These are phyloP conservation scores for Chironomus tepperi DNA, from an alignment of 1,140 invertebrate species.

Conservation along the genomic window DNA sequence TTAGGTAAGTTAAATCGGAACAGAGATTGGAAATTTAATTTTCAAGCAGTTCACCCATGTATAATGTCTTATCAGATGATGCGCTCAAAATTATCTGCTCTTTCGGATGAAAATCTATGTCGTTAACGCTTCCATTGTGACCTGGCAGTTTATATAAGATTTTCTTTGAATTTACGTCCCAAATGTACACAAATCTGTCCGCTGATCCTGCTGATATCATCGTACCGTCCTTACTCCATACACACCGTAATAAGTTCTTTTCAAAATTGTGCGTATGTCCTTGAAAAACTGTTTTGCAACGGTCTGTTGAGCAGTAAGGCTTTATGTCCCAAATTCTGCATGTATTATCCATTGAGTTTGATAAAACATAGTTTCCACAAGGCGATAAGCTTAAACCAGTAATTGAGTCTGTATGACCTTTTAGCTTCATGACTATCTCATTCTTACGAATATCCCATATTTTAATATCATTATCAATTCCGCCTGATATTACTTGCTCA, in stretches of 20 bases:
- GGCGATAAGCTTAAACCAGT: conserved; percentile 87
- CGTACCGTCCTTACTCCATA: conserved; percentile 83
- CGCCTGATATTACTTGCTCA: conserved; percentile 82
- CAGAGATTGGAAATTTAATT: background rate
- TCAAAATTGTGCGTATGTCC: conserved; percentile 99
- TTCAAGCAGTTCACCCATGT: conserved; percentile 83
- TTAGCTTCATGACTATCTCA: conserved; percentile 73
- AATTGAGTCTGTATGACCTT: conserved; percentile 86
- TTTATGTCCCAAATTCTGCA: conserved; percentile 72
- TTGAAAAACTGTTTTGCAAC: conserved; percentile 85
- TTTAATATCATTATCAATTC: conserved; percentile 97
- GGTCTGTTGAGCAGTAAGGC: conserved; percentile 75
- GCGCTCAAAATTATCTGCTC: conserved; percentile 92
- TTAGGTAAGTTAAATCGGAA: background rate
- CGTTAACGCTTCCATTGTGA: conserved; percentile 95
- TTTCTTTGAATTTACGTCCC: conserved; percentile 86
- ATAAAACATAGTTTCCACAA: conserved; percentile 89
- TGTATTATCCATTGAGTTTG: conserved; percentile 97
- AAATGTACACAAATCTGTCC: conserved; percentile 93
- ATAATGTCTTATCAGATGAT: conserved; percentile 94
- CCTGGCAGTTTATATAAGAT: conserved; percentile 96
- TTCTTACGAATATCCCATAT: conserved; percentile 96
- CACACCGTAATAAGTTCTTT: conserved; percentile 81
- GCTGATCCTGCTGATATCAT: conserved; percentile 85
- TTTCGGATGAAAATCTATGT: conserved; percentile 89